Percentiles rank a stretch among this genome's conserved stretches.
phyloP scores from a whole-genome alignment of 2,113 vertebrate species.

The Desmodus rotundus region DNA sequence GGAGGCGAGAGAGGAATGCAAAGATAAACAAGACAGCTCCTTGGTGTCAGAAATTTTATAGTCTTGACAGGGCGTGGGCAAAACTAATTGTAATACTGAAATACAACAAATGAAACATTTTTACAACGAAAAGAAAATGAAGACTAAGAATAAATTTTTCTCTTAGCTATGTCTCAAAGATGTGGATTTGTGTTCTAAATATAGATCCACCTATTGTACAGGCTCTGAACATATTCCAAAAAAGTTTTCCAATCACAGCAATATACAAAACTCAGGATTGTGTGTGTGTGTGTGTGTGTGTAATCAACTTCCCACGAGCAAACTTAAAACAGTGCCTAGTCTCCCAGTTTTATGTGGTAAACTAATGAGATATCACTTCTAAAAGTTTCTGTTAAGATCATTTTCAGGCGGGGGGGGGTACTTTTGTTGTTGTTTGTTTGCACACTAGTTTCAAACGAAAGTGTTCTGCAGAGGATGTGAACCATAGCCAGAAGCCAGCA shows the following conservation, averaged over 20 bases:
- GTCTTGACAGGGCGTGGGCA: background rate
- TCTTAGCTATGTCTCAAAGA: conserved; percentile 31
- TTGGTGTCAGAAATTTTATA: background rate
- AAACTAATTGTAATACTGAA: conserved; percentile 1
- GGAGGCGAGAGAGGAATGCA: background rate
- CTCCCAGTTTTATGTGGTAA: conserved; percentile 19
- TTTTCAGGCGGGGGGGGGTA: background rate
- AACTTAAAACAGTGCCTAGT: conserved; percentile 3
- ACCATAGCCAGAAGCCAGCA: conserved; percentile 51
- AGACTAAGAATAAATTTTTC: background rate
- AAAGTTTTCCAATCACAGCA: conserved; percentile 35
- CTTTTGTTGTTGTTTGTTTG: background rate
- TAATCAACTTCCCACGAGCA: background rate
- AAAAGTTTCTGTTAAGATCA: conserved; percentile 25
- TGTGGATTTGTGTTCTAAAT: conserved; percentile 36
- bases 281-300: background rate
- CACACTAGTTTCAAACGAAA: conserved; percentile 43
- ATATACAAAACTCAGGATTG: conserved; percentile 11
- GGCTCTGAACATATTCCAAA: conserved; percentile 33
- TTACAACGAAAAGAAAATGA: conserved; percentile 38
- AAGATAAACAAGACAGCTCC: conserved; percentile 21
- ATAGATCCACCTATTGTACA: conserved; percentile 39
- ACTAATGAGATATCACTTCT: conserved; percentile 20
- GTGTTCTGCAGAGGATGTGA: conserved; percentile 41
- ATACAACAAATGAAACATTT: conserved; percentile 49